A percentile compares a stretch with the other conserved stretches of the same genome.
Evolutionary conservation across 2,113 vertebrate genomes (phyloP).

Genomic region (Etheostoma spectabile): DNA sequence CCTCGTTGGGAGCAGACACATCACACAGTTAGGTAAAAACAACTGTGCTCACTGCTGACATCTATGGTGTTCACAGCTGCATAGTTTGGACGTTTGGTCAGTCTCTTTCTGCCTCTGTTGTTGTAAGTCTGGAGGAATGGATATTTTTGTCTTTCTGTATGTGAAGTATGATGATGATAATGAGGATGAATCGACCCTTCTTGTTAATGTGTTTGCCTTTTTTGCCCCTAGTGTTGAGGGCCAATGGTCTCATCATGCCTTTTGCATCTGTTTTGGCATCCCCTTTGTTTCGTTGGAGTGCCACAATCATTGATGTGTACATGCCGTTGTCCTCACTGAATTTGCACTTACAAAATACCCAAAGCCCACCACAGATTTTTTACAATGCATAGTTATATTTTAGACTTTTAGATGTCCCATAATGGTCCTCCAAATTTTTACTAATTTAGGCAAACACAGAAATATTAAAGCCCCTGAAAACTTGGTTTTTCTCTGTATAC

Average conservation of each 20-base stretch:
- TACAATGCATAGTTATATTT: neutral
- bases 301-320: no score
- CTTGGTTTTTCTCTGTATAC: neutral
- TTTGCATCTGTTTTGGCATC: neutral
- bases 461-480: neutral
- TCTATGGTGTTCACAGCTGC: neutral
- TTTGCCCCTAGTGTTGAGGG: neutral
- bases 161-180: no score
- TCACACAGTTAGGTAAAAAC: conserved; percentile 23
- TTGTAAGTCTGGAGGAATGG: neutral
- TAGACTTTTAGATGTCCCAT: neutral
- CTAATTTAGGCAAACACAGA: neutral
- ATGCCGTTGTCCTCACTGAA: no score
- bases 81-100: neutral
- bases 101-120: neutral
- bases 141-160: neutral
- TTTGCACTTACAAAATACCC: no score
- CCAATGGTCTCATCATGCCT: neutral
- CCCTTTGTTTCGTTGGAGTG: neutral
- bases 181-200: neutral
- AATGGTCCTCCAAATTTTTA: neutral
- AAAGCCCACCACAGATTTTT: no score
- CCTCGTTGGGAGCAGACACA: conserved; percentile 25
- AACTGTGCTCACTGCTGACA: neutral
- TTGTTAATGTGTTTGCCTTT: neutral